These are phyloP conservation scores for Oncorhynchus gorbuscha DNA, from an alignment of 2,113 vertebrate species.

Conservation along the genomic window DNA sequence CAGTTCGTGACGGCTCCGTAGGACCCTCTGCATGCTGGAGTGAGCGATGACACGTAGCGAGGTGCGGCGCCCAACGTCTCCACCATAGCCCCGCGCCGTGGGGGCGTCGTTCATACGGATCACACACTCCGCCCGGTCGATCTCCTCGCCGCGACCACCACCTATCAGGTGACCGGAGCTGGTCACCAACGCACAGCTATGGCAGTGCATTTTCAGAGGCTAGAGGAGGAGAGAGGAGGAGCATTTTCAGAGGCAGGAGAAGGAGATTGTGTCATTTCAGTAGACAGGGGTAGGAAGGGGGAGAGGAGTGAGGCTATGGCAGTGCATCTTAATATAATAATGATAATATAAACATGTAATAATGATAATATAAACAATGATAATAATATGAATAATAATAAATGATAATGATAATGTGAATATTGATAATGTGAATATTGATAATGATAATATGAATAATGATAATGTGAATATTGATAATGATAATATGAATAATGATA, in stretches of 20 bases:
- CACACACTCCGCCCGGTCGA: slow-evolving; percentile 89
- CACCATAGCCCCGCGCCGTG: slow-evolving; percentile 74
- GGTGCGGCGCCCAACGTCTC: slow-evolving; percentile 87
- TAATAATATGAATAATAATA: too few species aligned
- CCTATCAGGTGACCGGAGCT: slow-evolving; percentile 92
- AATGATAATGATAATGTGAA: too few species aligned
- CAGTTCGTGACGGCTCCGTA: slow-evolving; percentile 87
- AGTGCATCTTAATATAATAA: too few species aligned
- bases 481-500: too few species aligned
- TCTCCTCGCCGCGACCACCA: slow-evolving; percentile 80
- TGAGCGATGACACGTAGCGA: slow-evolving; percentile 94
- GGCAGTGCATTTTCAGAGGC: slow-evolving; percentile 81
- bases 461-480: too few species aligned
- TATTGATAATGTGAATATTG: too few species aligned
- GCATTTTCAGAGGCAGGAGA: slow-evolving; percentile 80
- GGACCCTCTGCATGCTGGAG: slow-evolving; percentile 93
- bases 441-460: too few species aligned
- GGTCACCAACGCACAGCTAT: slow-evolving; percentile 88
- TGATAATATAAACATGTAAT: too few species aligned
- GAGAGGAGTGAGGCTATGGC: neutral
- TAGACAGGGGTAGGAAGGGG: neutral
- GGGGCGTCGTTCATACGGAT: slow-evolving; percentile 98
- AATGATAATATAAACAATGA: too few species aligned
- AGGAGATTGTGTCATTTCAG: neutral
- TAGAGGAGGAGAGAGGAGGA: too few species aligned